These are phyloP conservation scores for Anadara kagoshimensis DNA, from an alignment of 1,140 invertebrate genomes.

Conservation along the genomic window DNA sequence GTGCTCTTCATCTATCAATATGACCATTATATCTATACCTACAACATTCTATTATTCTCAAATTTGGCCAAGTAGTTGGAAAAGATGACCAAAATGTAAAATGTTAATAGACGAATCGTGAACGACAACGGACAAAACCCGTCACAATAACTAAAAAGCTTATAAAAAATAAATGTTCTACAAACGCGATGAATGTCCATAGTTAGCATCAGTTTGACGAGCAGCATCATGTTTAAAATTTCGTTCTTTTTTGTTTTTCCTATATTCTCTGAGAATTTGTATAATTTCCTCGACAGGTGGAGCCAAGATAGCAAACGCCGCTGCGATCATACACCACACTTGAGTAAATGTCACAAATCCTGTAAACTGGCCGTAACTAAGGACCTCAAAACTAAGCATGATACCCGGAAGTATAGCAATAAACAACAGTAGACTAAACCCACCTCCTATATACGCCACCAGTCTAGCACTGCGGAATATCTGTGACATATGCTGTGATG, in stretches of 20 bases:
- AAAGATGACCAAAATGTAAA: too few relatives aligned
- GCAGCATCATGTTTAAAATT: background rate
- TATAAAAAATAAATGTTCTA: too few relatives aligned
- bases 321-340: constrained; percentile 47
- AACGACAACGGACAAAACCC: too few relatives aligned
- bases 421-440: constrained; percentile 45
- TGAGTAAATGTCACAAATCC: constrained; percentile 48
- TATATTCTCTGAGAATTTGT: constrained; percentile 15
- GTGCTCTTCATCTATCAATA: too few relatives aligned
- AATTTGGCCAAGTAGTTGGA: too few relatives aligned
- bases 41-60: too few relatives aligned
- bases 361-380: constrained; percentile 45
- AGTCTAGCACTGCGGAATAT: constrained; percentile 52
- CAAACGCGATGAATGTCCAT: too few relatives aligned
- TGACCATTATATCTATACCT: too few relatives aligned
- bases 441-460: constrained; percentile 45
- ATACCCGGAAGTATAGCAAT: constrained; percentile 52
- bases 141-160: too few relatives aligned
- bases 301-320: constrained; percentile 53
- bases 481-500: constrained; percentile 17
- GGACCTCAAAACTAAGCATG: constrained; percentile 46
- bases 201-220: too few relatives aligned
- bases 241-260: background rate
- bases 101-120: too few relatives aligned
- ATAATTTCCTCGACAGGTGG: constrained; percentile 57